Percentiles rank a stretch among this genome's conserved stretches.
phyloP scores from a whole-genome alignment of 2,888 invertebrate species.

The Nomada fucata region DNA sequence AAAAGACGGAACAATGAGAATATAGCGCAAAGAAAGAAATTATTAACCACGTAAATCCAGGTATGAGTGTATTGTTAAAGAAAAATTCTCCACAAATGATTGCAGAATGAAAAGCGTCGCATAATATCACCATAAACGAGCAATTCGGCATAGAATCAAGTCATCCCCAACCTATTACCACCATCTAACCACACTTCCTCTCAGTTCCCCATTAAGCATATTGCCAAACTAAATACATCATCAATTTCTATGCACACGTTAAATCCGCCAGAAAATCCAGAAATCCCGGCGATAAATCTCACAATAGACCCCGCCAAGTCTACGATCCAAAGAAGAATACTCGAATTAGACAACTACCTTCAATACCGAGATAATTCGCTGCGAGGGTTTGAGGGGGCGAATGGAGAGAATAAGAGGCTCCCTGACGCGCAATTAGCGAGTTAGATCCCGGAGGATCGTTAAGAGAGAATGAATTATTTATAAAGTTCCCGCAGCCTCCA shows the following conservation, averaged over 20 bases:
- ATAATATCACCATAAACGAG: background rate
- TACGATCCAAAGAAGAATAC: background rate
- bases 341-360: background rate
- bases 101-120: background rate
- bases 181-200: too few relatives aligned
- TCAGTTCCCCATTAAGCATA: too few relatives aligned
- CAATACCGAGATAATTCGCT: constrained; percentile 19
- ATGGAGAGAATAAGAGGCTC: background rate
- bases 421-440: constrained; percentile 38
- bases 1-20: too few relatives aligned
- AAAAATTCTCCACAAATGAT: background rate
- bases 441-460: constrained; percentile 42
- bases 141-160: too few relatives aligned
- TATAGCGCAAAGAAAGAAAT: too few relatives aligned
- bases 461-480: constrained; percentile 53
- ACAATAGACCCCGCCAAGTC: too few relatives aligned
- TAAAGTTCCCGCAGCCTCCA: constrained; percentile 37
- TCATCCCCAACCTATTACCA: too few relatives aligned
- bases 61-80: background rate
- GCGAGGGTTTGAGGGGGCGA: background rate
- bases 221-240: too few relatives aligned
- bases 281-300: too few relatives aligned
- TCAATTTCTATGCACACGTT: too few relatives aligned
- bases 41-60: background rate
- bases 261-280: too few relatives aligned